Base-by-base conservation (phyloP, 2,888 invertebrate species). In the Iselma pallidipennis region DNA sequence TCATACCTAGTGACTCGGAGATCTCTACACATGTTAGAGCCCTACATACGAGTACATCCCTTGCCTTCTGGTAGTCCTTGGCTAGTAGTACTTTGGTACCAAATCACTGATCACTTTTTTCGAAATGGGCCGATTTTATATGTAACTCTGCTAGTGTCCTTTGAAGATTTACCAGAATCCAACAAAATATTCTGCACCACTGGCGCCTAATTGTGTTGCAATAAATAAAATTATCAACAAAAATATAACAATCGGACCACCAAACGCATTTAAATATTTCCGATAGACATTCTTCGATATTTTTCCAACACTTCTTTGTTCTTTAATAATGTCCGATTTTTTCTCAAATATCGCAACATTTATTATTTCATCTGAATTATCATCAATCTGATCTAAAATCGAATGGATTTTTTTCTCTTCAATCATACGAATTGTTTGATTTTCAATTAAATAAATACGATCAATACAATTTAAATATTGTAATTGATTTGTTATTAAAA, bases 111-210 rank as follows among this genome's bases (percentile, higher is more conserved):
- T n/a, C n/a, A n/a, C n/a, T n/a, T n/a, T n/a, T n/a, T n/a, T n/a
- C n/a, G n/a, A n/a, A n/a, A n/a, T n/a, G n/a, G n/a, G n/a, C n/a
- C n/a, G n/a, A n/a, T n/a, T n/a, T n/a, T n/a, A n/a, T n/a, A n/a
- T n/a, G n/a, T n/a, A n/a, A n/a, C n/a, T n/a, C n/a, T n/a, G n/a
- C n/a, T n/a, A n/a, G n/a, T n/a, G n/a, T n/a, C n/a, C n/a, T n/a
- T n/a, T 21, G 12, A 52, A 33, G 56, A 49, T 80, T 82, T 70
- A 88, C 92, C 92, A 93, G 74, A 86, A 88, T 3, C 90, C 86
- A 5, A 92, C 86, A 83, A 91, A 93, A 82, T 88, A 92, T 77
- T 93, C 93, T 0, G 90, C 87, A 12, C 87, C 86, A 4, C 91
- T 92, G 1, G 90, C 91, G 48, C 89, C 81, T 7, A 86, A 70